Base-by-base conservation (phyloP, 2,888 invertebrate genomes). In the Cenopis cana region DNA sequence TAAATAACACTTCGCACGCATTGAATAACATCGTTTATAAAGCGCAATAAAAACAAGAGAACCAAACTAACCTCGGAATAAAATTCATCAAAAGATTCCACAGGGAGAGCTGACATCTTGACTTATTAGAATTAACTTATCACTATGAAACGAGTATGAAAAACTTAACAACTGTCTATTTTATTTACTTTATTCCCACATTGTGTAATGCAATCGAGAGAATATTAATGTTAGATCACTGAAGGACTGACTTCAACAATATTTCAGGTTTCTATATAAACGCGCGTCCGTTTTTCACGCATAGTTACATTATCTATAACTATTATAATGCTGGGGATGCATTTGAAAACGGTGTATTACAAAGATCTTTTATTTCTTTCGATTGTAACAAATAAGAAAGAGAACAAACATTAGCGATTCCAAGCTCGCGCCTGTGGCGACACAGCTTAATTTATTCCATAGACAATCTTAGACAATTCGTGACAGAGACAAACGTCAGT, bases 61-160 rank as follows among this genome's bases (percentile, higher is more conserved):
- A 36, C 11, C 50, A 8, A 56, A 72, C 76, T 91, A 94, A 97
- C 97, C 95, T 97, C 97, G 10, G 96, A 94, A 84, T 97, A 97
- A 89, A 97, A 98, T 78, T 95, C 96, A 80, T 97, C 96, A 84
- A 97, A 97, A 75, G 95, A 95, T 80, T 95, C 95, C 77, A 95
- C 96, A 82, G 95, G 95, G 36, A 87, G 83, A 38, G 88, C 80
- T 71, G 86, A 84, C 89, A 89, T 89, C 69, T 76, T 74, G n/a
- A 60, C 41, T 55, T 60, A 49, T 62, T 49, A 38, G 5, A 62
- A 46, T 59, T 36, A 33, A 46, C 66, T 67, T 55, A 71, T 54
- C 49, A 36, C 59, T 41, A 65, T 12, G 41, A 66, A 29, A 68
- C n/a, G 6, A 54, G n/a, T 24, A 24, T n/a, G n/a, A 52, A 52